These are phyloP conservation scores for Plumapathes pennacea DNA, from an alignment of 92 coral and sea anemone genomes.

Conservation along the genomic window DNA sequence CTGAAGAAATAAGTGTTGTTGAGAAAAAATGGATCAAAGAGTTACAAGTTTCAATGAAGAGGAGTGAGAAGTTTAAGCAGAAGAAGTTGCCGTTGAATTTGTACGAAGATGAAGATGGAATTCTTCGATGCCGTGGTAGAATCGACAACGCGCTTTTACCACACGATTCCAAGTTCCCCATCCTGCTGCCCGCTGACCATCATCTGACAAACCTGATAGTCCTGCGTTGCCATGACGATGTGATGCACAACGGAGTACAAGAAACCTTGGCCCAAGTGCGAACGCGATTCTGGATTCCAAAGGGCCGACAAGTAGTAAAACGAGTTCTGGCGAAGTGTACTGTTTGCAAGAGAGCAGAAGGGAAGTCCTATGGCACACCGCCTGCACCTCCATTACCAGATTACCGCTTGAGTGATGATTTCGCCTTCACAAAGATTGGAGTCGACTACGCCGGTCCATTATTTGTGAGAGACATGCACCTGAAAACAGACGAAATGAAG, in stretches of 20 bases:
- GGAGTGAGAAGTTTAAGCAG: conserved; percentile 13
- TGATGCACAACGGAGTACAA: conserved; percentile 6
- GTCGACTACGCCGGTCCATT: conserved; percentile 43
- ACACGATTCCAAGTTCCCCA: conserved; percentile 25
- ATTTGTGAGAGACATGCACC: no score
- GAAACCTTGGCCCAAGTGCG: conserved; percentile 34
- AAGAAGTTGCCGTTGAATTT: conserved; percentile 21
- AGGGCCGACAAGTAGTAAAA: conserved; percentile 33
- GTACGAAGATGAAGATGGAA: conserved; percentile 28
- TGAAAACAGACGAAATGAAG: no score
- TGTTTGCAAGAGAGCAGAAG: conserved; percentile 24
- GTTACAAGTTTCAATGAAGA: conserved; percentile 3
- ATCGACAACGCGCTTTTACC: conserved; percentile 37
- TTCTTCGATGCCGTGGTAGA: conserved; percentile 40
- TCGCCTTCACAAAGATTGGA: conserved; percentile 40
- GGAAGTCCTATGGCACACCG: conserved; percentile 18
- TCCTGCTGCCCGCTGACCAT: conserved; percentile 15
- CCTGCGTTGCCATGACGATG: conserved; percentile 15
- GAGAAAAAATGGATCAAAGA: conserved; percentile 33
- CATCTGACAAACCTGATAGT: conserved; percentile 24
- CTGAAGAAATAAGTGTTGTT: conserved; percentile 20
- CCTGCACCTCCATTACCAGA: conserved; percentile 23
- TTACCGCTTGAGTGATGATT: conserved; percentile 13
- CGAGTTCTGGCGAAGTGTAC: conserved; percentile 2
- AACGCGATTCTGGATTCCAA: conserved; percentile 12